These are phyloP conservation scores for Pachypsylla venusta DNA, from an alignment of 1,140 invertebrate genomes.

Conservation along the genomic window DNA sequence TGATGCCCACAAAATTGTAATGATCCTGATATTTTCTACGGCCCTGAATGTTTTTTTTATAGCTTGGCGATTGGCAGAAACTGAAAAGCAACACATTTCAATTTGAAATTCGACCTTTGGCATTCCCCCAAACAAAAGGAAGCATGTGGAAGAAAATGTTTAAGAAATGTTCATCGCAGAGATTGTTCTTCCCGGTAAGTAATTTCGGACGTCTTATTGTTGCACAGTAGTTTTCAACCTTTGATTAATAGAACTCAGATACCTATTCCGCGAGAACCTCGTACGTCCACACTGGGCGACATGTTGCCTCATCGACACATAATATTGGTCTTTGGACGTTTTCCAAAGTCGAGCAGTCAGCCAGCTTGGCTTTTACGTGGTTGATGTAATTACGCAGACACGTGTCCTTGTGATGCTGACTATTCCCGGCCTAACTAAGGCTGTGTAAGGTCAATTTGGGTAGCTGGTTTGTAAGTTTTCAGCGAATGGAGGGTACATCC, in stretches of 20 bases:
- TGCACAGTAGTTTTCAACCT: background rate
- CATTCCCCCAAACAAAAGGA: slow-evolving; percentile 55
- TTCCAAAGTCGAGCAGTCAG: too few species aligned
- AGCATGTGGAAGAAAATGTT: slow-evolving; percentile 74
- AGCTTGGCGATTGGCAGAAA: slow-evolving; percentile 51
- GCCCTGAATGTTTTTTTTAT: slow-evolving; percentile 22
- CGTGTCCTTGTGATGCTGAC: background rate
- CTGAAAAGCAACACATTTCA: slow-evolving; percentile 46
- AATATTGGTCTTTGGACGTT: background rate
- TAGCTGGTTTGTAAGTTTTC: too few species aligned
- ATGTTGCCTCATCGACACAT: background rate
- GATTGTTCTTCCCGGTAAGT: slow-evolving; percentile 81
- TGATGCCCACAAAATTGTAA: slow-evolving; percentile 3
- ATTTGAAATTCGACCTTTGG: slow-evolving; percentile 56
- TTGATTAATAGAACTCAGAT: too few species aligned
- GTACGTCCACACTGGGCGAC: too few species aligned
- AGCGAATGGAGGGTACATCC: too few species aligned
- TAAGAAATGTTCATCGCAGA: slow-evolving; percentile 81
- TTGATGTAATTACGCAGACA: background rate
- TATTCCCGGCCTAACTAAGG: background rate
- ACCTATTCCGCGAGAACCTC: too few species aligned
- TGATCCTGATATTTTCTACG: background rate
- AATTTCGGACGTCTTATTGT: background rate
- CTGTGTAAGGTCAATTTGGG: background rate
- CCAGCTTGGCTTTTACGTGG: too few species aligned